These are phyloP conservation scores for Homarus gammarus DNA, from an alignment of 2,888 invertebrate genomes.

Conservation along the genomic window DNA sequence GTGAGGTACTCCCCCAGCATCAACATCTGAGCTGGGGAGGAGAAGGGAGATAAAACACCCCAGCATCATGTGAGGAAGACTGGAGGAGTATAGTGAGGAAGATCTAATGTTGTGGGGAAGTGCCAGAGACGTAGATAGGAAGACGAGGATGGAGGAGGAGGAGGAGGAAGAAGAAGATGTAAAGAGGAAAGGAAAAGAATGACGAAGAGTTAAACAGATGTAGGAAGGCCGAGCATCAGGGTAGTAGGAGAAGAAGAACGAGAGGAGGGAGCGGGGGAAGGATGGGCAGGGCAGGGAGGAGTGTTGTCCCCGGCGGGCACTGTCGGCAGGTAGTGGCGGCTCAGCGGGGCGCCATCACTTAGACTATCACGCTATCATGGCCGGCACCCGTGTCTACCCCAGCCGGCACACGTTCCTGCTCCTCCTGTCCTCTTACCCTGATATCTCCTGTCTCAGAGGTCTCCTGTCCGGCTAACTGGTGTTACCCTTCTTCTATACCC, in stretches of 20 bases:
- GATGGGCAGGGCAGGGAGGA: conserved; percentile 2
- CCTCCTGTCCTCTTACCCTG: neutral
- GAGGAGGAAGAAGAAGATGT: conserved; percentile 7
- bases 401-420: conserved; percentile 28
- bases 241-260: neutral
- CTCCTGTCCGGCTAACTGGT: too few species aligned
- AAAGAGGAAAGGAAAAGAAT: neutral
- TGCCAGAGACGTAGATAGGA: neutral
- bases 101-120: neutral
- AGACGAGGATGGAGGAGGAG: neutral
- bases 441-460: too few species aligned
- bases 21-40: too few species aligned
- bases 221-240: too few species aligned
- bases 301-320: conserved; percentile 42
- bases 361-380: conserved; percentile 65
- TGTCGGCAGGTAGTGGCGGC: conserved; percentile 68
- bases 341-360: conserved; percentile 68
- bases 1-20: too few species aligned
- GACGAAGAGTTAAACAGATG: conserved; percentile 16
- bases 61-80: neutral
- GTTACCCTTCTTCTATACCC: too few species aligned
- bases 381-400: conserved; percentile 34
- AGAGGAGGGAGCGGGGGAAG: neutral
- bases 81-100: neutral
- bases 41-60: too few species aligned